Base-by-base conservation (phyloP, 2,888 invertebrate species). In the Masnerella sp. region DNA sequence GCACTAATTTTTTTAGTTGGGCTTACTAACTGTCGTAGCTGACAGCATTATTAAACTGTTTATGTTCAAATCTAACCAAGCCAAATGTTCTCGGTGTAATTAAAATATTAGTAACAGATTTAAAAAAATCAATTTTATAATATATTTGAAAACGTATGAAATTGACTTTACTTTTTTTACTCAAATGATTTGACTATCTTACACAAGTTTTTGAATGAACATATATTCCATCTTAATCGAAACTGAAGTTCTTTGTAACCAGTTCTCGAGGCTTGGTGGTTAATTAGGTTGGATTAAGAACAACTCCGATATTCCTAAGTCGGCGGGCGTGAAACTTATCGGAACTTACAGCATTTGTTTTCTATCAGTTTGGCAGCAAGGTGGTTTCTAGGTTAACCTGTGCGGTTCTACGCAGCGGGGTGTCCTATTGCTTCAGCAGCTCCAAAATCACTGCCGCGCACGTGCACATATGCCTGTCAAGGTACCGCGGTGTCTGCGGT, bases 321-420 rank as follows among this genome's bases (percentile, higher is more conserved):
- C 42, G 30, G 52, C 12, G n/a, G 25, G 28, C 30, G 56, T 25
- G n/a, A 45, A 59, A 68, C 52, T 59, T n/a, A n/a, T 68, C 20
- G 17, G 17, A 51, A 56, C 51, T 62, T 28, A 49, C 17, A 20
- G 11, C 12, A 54, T 54, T 72, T 72, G 40, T 72, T 72, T 65
- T 59, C 65, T 54, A 67, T 67, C 67, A 64, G 32, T 52, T 15
- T 20, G 38, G 34, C 43, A 49, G 51, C 12, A 36, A 56, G 72
- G 64, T 70, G 76, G 79, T 77, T 81, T 78, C 62, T 77, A 74
- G 73, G 78, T 81, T 79, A 79, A 77, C 77, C 79, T 69, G 74
- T 75, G 78, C 69, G 75, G 75, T 77, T 64, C 61, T 65, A 68
- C 71, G 68, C 78, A 75, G 62, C 76, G 67, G 74, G 77, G 74